Conservation (phyloP, 2,113 vertebrate genomes). For the Hippocampus comes region DNA sequence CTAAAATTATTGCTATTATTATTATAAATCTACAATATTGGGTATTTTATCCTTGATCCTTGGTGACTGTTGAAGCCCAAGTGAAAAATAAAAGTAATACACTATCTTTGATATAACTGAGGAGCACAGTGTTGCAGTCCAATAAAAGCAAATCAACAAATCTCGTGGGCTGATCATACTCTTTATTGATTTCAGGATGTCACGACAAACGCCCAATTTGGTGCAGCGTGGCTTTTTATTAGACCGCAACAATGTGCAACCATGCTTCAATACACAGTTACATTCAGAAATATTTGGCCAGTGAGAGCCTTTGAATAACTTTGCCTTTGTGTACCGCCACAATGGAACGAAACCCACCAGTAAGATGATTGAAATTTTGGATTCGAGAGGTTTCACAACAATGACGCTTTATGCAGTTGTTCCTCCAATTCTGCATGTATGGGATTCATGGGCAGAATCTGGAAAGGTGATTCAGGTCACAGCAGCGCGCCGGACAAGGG, state of each 20-base stretch:
- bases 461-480: background rate
- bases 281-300: background rate
- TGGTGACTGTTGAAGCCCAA: slow-evolving; percentile 30
- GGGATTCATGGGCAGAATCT: no score
- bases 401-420: background rate
- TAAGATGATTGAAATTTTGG: background rate
- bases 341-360: background rate
- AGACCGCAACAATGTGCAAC: background rate
- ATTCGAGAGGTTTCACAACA: background rate
- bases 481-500: background rate
- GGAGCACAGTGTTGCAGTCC: slow-evolving; percentile 13
- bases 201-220: background rate
- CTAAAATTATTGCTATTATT: background rate
- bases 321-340: background rate
- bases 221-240: background rate
- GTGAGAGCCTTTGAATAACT: background rate
- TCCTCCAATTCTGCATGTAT: background rate
- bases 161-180: background rate
- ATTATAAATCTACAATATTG: slow-evolving; percentile 1
- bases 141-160: background rate
- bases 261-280: background rate
- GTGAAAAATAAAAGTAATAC: slow-evolving; percentile 16
- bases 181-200: background rate
- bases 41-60: slow-evolving; percentile 7
- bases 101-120: slow-evolving; percentile 6